These are phyloP conservation scores for Enoplosus armatus DNA, from an alignment of 2,797 vertebrate species.

Conservation along the genomic window DNA sequence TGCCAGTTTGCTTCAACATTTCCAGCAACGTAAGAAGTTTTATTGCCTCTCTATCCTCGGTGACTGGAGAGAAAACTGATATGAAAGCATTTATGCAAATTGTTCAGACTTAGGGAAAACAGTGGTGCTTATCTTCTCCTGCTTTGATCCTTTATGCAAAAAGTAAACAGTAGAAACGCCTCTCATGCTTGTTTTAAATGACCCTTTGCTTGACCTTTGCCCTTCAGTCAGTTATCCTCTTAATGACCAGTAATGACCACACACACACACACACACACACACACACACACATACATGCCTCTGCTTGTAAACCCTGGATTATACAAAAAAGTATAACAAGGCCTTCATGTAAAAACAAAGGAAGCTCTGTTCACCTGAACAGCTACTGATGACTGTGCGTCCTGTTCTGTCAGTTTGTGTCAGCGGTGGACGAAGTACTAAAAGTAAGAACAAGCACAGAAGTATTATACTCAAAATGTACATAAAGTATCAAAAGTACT, in stretches of 20 bases:
- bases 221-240: slow-evolving; percentile 27
- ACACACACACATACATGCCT: background rate
- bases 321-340: background rate
- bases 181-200: background rate
- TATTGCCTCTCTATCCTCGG: too few species aligned
- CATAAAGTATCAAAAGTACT: background rate
- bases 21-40: background rate
- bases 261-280: slow-evolving; percentile 9
- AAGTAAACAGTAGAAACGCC: slow-evolving; percentile 2
- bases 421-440: background rate
- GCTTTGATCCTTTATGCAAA: slow-evolving; percentile 20
- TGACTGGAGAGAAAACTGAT: background rate
- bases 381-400: background rate
- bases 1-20: background rate
- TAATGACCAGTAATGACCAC: background rate
- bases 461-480: too few species aligned
- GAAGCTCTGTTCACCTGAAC: background rate
- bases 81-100: slow-evolving; percentile 41
- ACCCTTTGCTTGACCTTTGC: slow-evolving; percentile 22
- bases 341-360: slow-evolving; percentile 9
- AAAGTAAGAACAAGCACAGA: background rate
- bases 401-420: background rate
- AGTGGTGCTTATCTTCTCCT: slow-evolving; percentile 1
- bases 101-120: background rate
- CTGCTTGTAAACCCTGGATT: background rate